A percentile compares a stretch with the other conserved stretches of the same genome.
These are phyloP conservation scores for Caretta caretta DNA, from an alignment of 2,113 vertebrate species.

Conservation along the genomic window DNA sequence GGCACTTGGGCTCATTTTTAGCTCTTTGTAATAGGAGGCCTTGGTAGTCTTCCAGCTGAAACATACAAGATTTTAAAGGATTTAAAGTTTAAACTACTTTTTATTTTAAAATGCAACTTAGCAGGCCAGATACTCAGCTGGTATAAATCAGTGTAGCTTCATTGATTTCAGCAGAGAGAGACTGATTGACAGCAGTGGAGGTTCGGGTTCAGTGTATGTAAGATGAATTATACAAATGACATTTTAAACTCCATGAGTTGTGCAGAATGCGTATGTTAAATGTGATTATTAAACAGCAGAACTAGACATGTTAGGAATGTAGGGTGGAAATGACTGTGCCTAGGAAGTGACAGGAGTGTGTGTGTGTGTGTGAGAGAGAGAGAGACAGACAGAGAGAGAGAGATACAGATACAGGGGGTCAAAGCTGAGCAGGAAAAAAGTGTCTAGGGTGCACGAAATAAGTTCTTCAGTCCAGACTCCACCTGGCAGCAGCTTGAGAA, in stretches of 20 bases:
- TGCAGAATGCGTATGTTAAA: not conserved
- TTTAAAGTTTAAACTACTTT: not conserved
- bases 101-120: not conserved
- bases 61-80: not conserved
- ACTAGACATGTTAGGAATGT: not conserved
- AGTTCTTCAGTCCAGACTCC: not conserved
- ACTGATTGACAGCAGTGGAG: not conserved
- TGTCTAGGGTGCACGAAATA: not conserved
- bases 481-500: constrained; percentile 3
- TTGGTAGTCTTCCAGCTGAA: not conserved
- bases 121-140: not conserved
- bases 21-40: not conserved
- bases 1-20: not conserved
- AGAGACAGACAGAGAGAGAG: not conserved
- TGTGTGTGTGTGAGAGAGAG: not conserved
- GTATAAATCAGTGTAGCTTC: not conserved
- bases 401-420: not conserved
- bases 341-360: too few relatives aligned
- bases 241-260: not conserved
- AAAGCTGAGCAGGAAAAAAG: constrained; percentile 32
- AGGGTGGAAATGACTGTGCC: constrained; percentile 11
- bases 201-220: not conserved
- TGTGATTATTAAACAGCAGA: not conserved
- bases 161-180: not conserved
- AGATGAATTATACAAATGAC: not conserved